Percentiles rank a stretch among this genome's conserved stretches.
These are phyloP conservation scores for Thelaira solivaga DNA, from an alignment of 2,888 invertebrate species.

Conservation along the genomic window DNA sequence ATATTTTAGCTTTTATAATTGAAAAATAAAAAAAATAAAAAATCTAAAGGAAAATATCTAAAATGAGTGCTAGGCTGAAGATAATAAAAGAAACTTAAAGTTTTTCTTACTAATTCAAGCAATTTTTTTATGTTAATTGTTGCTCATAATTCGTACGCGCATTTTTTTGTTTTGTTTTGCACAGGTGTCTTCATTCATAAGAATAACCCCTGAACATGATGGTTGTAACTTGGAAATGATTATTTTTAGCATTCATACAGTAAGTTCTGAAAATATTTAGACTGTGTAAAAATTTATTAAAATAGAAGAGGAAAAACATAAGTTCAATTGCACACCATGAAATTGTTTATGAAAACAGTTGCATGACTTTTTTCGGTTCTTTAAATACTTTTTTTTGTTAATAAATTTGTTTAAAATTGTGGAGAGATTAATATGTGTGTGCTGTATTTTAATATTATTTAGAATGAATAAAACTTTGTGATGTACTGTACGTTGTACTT, in stretches of 20 bases:
- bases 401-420: too few relatives aligned
- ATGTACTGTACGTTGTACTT: not conserved
- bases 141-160: too few relatives aligned
- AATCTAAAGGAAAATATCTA: not conserved
- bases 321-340: too few relatives aligned
- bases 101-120: slow-evolving; percentile 7
- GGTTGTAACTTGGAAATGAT: slow-evolving; percentile 14
- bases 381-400: too few relatives aligned
- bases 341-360: too few relatives aligned
- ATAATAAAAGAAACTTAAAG: not conserved
- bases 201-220: slow-evolving; percentile 2
- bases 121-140: too few relatives aligned
- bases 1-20: slow-evolving; percentile 40
- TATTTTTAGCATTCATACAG: slow-evolving; percentile 1
- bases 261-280: not conserved
- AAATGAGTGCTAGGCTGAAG: not conserved
- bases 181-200: slow-evolving; percentile 45
- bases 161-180: slow-evolving; percentile 1
- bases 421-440: too few relatives aligned
- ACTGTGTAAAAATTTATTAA: not conserved
- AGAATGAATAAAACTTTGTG: not conserved
- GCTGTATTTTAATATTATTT: not conserved
- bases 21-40: slow-evolving; percentile 15
- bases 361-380: too few relatives aligned
- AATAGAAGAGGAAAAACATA: too few relatives aligned